A percentile compares a stretch with the other conserved stretches of the same genome.
Evolutionary conservation across 2,797 vertebrate genomes (phyloP).

Genomic region (Neopelma chrysocephalum): DNA sequence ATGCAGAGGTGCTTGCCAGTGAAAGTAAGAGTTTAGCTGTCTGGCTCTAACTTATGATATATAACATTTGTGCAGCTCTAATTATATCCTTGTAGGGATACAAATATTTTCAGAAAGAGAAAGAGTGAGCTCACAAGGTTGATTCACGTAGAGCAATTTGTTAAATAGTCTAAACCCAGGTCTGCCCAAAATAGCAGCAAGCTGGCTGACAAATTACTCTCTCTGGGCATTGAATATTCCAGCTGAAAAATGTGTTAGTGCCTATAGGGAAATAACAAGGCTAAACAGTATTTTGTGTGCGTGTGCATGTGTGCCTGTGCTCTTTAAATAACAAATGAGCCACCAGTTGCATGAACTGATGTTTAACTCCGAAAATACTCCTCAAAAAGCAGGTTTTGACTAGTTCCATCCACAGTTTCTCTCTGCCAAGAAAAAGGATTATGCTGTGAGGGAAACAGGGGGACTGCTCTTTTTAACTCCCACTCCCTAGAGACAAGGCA

Average conservation of each 20-base stretch:
- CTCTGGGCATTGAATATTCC: slow-evolving; percentile 3
- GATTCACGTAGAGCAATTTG: slow-evolving; percentile 3
- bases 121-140: slow-evolving; percentile 2
- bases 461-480: not conserved
- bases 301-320: not conserved
- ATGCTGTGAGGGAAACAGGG: not conserved
- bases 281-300: not conserved
- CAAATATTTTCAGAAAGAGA: slow-evolving; percentile 18
- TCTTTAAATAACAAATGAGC: slow-evolving; percentile 20
- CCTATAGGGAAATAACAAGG: slow-evolving; percentile 39
- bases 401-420: not conserved
- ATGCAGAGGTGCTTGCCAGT: not conserved
- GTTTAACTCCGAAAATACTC: not conserved
- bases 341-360: not conserved
- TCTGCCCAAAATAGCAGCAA: slow-evolving; percentile 45
- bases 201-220: slow-evolving; percentile 41
- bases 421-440: slow-evolving; percentile 21
- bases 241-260: slow-evolving; percentile 30
- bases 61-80: not conserved
- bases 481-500: not conserved
- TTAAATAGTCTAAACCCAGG: slow-evolving; percentile 29
- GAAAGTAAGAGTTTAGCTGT: not conserved
- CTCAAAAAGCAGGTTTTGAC: not conserved
- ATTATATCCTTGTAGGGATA: not conserved
- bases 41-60: not conserved